Evolutionary conservation across 2,797 vertebrate genomes (phyloP).

Genomic region (Varecia variegata): DNA sequence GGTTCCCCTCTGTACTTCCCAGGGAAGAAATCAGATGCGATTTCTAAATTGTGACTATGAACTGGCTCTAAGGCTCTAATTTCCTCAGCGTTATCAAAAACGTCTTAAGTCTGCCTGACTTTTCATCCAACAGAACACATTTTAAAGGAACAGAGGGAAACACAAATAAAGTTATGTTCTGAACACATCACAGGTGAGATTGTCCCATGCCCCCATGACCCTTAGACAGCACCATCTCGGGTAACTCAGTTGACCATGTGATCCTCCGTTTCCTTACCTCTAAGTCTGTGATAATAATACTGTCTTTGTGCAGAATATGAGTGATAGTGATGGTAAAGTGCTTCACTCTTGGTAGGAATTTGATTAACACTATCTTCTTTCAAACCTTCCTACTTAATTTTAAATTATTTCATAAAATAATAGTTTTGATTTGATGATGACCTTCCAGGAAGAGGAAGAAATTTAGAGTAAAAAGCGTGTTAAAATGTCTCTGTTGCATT

Average conservation of each 20-base stretch:
- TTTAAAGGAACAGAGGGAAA: background rate
- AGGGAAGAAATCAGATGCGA: background rate
- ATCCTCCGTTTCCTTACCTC: background rate
- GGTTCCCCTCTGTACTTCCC: background rate
- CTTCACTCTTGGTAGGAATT: background rate
- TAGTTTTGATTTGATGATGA: slow-evolving; percentile 3
- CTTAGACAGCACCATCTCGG: background rate
- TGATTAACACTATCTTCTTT: background rate
- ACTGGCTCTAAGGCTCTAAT: background rate
- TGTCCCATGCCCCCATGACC: background rate
- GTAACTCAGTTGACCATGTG: background rate
- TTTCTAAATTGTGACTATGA: background rate
- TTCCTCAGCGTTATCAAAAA: background rate
- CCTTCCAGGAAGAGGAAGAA: background rate
- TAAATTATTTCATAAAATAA: slow-evolving; percentile 52
- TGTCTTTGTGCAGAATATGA: background rate
- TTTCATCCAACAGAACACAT: background rate
- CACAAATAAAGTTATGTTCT: background rate
- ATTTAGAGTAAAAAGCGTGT: slow-evolving; percentile 14
- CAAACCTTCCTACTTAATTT: slow-evolving; percentile 21
- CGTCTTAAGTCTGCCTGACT: background rate
- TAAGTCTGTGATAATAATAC: background rate
- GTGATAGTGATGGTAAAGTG: background rate
- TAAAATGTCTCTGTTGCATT: background rate
- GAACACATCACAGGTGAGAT: background rate